These are phyloP conservation scores for Etheostoma perlongum DNA, from an alignment of 2,797 vertebrate genomes.

Conservation along the genomic window DNA sequence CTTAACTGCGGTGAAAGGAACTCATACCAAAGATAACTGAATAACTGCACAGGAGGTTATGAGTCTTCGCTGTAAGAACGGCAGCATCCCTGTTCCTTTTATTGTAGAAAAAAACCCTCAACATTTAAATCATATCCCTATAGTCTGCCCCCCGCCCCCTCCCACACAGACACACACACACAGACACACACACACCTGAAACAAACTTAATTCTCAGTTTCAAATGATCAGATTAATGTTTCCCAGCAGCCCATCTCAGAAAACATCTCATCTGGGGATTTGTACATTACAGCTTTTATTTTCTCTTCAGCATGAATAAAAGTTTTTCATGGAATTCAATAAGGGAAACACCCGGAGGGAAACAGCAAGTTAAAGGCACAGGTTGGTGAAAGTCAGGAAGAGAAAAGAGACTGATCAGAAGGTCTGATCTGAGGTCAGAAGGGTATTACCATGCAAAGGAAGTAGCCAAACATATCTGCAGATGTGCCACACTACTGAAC, in stretches of 20 bases:
- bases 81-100: neutral
- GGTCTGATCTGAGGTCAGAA: too few species aligned
- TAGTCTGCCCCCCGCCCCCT: neutral
- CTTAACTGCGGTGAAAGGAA: neutral
- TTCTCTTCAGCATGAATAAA: neutral
- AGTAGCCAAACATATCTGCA: constrained; percentile 19
- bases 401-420: neutral
- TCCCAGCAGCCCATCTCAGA: neutral
- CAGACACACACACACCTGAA: neutral
- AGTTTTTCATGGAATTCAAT: neutral
- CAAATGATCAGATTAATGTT: neutral
- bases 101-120: neutral
- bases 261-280: neutral
- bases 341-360: constrained; percentile 10
- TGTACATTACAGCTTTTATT: neutral
- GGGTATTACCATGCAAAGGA: constrained; percentile 10
- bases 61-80: neutral
- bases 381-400: rapidly evolving
- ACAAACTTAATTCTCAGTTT: constrained; percentile 3
- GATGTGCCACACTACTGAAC: too few species aligned
- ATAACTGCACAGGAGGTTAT: neutral
- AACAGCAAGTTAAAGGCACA: neutral
- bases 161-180: too few species aligned
- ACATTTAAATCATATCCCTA: neutral
- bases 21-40: neutral